A percentile compares a stretch with the other conserved stretches of the same genome.
These are phyloP conservation scores for Orycteropus afer DNA, from an alignment of 2,113 vertebrate genomes.

Conservation along the genomic window DNA sequence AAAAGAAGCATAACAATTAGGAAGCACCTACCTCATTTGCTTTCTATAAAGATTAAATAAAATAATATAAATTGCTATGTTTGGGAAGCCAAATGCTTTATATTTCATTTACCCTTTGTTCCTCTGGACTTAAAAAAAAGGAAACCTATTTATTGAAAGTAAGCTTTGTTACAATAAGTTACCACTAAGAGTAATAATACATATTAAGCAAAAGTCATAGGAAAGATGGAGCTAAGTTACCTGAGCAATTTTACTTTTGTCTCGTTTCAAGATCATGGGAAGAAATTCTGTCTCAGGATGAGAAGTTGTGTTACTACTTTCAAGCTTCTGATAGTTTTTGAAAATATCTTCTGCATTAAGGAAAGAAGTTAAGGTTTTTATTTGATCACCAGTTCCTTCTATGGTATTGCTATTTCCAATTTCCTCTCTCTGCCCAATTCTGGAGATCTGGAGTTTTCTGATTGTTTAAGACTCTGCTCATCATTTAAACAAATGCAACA, in stretches of 20 bases:
- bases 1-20: not conserved
- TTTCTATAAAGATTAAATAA: constrained; percentile 4
- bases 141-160: constrained; percentile 8
- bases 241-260: constrained; percentile 58
- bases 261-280: not conserved
- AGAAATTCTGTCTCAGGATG: not conserved
- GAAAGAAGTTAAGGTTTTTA: constrained; percentile 17
- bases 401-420: not conserved
- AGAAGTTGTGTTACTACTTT: rapidly evolving
- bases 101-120: not conserved
- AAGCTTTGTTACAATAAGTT: constrained; percentile 26
- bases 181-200: not conserved
- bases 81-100: not conserved
- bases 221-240: not conserved
- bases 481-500: too few species aligned
- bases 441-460: not conserved
- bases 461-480: not conserved
- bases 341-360: not conserved
- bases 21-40: not conserved
- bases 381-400: not conserved
- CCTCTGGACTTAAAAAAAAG: not conserved
- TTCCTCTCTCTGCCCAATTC: not conserved
- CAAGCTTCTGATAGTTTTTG: rapidly evolving
- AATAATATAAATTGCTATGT: not conserved
- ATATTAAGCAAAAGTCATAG: not conserved